Evolutionary conservation across 2,113 vertebrate genomes (phyloP).

Genomic region (Cephalopterus ornatus): DNA sequence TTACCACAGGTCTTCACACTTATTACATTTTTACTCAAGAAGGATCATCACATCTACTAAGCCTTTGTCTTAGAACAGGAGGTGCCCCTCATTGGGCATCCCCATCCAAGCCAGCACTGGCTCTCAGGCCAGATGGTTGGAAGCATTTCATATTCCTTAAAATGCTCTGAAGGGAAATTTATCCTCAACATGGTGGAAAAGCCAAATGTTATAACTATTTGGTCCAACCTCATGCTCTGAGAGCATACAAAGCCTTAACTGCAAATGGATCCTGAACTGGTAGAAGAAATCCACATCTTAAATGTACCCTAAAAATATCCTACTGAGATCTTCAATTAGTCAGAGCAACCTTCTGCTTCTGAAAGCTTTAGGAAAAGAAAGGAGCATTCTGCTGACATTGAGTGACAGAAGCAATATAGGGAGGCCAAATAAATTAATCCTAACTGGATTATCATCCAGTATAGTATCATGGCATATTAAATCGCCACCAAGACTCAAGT

Average conservation of each 20-base stretch:
- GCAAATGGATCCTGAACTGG: not conserved
- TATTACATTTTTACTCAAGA: not conserved
- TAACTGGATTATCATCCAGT: not conserved
- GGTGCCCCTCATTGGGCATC: not conserved
- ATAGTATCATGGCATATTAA: not conserved
- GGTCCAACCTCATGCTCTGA: not conserved
- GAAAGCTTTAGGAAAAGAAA: not conserved
- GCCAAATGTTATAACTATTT: not conserved
- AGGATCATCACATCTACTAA: not conserved
- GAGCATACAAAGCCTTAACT: not conserved
- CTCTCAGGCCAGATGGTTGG: not conserved
- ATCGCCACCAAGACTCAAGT: not conserved
- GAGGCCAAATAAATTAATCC: not conserved
- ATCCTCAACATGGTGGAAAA: not conserved
- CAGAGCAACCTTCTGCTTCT: not conserved
- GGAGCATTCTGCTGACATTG: not conserved
- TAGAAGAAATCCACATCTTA: not conserved
- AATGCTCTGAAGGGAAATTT: not conserved
- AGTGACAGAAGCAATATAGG: constrained; percentile 25
- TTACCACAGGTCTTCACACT: not conserved
- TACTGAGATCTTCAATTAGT: not conserved
- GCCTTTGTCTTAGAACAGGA: not conserved
- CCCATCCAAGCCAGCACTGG: not conserved
- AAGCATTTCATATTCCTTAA: not conserved
- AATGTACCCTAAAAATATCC: not conserved